Evolutionary conservation across 2,797 vertebrate genomes (phyloP), one percentile per base, ranked within the genome.

Genomic region (Cryptoblepharus egeriae): DNA sequence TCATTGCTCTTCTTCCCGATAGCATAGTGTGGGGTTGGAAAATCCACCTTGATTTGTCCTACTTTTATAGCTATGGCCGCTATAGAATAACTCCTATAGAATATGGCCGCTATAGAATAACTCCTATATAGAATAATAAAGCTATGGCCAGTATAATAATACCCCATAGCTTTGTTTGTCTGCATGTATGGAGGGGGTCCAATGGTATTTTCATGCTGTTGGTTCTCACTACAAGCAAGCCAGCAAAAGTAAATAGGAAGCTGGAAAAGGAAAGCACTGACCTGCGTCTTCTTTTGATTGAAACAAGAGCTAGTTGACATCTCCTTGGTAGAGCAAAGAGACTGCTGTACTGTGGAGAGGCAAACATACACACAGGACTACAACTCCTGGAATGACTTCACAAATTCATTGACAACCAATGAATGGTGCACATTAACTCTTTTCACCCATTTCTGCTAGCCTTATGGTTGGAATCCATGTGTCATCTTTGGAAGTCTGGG

Each of bases 401-500:
- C 30, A 35, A 32, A 58, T 82, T 77, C 70, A 37, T 52, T 86
- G 78, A 71, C 39, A 63, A 10, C 16, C 58, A 74, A 55, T 77
- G 85, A 55, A 73, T 4, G 28, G 63, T 72, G 57, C 2, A 75
- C 60, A 69, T 58, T 1, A 15, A 1, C 15, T 28, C 12, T 2
- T 24, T 80, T 39, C 67, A 11, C 35, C 65, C 30, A 45, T 45
- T 75, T 73, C 15, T 8, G 57, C 13, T 20, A 60, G 61, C 24
- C 55, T 18, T 67, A 45, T 55, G 22, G 28, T 9, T 76, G 42
- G 58, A 63, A 52, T 60, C 24, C 15, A 42, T 79, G 39, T 88
- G 91, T 85, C 90, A 86, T 0, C 73, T 79, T 82, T 85, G 93
- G 91, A 98, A 99, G 90, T 98, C 96, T 0, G 98, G 97, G 49